phyloP scores from a whole-genome alignment of 2,797 vertebrate species.

The Psittacula derbiana region DNA sequence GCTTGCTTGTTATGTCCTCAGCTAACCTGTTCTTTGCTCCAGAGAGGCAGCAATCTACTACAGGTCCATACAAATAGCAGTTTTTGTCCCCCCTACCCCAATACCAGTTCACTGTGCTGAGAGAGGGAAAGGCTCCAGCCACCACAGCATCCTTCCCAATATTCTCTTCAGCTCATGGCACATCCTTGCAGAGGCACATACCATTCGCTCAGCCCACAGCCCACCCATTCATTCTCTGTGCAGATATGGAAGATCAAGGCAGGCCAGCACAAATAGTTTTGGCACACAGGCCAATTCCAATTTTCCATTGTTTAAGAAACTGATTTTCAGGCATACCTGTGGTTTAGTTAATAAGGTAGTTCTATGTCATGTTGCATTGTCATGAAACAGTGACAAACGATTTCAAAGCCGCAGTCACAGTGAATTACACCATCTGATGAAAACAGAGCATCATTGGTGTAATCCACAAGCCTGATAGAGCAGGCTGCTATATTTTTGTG shows the following conservation, averaged over 20 bases:
- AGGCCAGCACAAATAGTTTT: neutral
- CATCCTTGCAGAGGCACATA: neutral
- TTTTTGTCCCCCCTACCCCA: accelerated
- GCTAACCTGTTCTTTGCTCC: neutral
- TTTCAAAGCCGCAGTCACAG: neutral
- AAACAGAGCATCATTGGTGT: neutral
- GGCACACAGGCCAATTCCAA: neutral
- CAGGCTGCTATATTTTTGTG: neutral
- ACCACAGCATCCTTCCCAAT: neutral
- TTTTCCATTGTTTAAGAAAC: neutral
- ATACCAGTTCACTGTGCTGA: neutral
- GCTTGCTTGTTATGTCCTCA: neutral
- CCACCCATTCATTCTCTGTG: neutral
- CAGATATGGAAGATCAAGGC: neutral
- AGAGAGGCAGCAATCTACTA: neutral
- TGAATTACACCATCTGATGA: neutral
- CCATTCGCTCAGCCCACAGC: neutral
- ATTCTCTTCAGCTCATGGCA: neutral
- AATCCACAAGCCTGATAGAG: neutral
- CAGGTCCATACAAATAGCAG: neutral
- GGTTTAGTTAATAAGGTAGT: neutral
- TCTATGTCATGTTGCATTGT: neutral
- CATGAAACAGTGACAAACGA: neutral
- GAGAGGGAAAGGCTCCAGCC: neutral
- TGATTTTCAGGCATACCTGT: neutral